A percentile compares a stretch with the other conserved stretches of the same genome.
Evolutionary conservation across 2,113 vertebrate genomes (phyloP).

Genomic region (Pithys albifrons): DNA sequence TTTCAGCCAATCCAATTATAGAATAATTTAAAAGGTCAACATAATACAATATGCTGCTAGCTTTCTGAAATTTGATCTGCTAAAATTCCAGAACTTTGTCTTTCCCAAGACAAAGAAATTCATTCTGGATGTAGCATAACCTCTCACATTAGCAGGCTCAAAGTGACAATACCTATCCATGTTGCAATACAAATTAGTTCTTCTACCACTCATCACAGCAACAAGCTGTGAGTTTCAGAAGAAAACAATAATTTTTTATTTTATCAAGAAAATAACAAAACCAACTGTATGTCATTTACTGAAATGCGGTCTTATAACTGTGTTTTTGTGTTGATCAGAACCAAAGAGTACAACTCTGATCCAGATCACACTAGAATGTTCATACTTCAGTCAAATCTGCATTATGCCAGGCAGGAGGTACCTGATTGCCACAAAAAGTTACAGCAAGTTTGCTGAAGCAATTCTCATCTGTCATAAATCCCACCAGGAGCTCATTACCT

Average conservation of each 20-base stretch:
- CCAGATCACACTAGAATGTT: background rate
- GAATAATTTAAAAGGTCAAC: slow-evolving; percentile 46
- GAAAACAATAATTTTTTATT: background rate
- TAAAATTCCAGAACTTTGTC: background rate
- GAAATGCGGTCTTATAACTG: background rate
- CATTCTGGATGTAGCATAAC: background rate
- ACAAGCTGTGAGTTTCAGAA: background rate
- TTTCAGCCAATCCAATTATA: background rate
- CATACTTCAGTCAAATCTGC: background rate
- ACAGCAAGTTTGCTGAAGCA: background rate
- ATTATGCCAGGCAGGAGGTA: background rate
- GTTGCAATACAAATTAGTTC: background rate
- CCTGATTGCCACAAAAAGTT: background rate
- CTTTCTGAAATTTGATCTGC: background rate
- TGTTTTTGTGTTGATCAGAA: background rate
- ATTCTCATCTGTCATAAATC: background rate
- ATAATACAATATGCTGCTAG: background rate
- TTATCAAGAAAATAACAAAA: background rate
- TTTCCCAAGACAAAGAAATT: background rate
- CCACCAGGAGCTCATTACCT: background rate
- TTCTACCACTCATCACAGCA: background rate
- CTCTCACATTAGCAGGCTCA: background rate
- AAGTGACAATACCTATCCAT: background rate
- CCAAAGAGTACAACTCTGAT: background rate
- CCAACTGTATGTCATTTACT: background rate